Percentiles rank a stretch among this genome's conserved stretches.
These are phyloP conservation scores for Daktulosphaira vitifoliae DNA, from an alignment of 1,140 invertebrate genomes.

Conservation along the genomic window DNA sequence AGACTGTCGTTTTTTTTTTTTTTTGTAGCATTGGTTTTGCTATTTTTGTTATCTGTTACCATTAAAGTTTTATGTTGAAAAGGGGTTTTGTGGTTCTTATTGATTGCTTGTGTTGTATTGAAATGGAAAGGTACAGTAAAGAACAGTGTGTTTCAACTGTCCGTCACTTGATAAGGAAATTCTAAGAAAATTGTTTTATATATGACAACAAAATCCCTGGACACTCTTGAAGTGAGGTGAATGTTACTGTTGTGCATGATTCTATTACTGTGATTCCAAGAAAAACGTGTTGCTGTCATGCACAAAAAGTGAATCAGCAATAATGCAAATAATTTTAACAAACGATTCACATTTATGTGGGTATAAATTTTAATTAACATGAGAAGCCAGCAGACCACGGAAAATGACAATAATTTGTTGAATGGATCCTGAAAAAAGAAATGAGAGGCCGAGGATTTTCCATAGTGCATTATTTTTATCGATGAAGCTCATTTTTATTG, in stretches of 20 bases:
- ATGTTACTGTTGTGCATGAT: conserved; percentile 3
- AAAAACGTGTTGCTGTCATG: too few relatives aligned
- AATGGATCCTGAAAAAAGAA: not conserved
- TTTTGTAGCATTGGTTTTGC: too few relatives aligned
- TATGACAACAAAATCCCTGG: not conserved
- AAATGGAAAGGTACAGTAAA: conserved; percentile 12
- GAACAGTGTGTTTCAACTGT: conserved; percentile 6
- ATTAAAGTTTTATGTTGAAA: not conserved
- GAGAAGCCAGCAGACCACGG: too few relatives aligned
- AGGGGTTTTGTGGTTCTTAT: too few relatives aligned
- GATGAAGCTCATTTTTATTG: conserved; percentile 40
- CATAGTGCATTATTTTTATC: conserved; percentile 35
- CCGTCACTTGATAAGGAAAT: not conserved
- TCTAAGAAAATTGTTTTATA: not conserved
- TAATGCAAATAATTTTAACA: conserved; percentile 1
- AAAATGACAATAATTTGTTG: not conserved
- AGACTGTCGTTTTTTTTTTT: too few relatives aligned
- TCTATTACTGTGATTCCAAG: not conserved
- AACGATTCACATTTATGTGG: not conserved
- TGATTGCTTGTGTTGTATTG: not conserved
- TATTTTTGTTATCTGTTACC: too few relatives aligned
- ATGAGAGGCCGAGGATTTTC: not conserved
- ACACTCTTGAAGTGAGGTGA: not conserved
- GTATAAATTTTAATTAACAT: not conserved
- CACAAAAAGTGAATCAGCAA: too few relatives aligned